phyloP scores from a whole-genome alignment of 2,797 vertebrate genomes.

The Meriones psammophilus region DNA sequence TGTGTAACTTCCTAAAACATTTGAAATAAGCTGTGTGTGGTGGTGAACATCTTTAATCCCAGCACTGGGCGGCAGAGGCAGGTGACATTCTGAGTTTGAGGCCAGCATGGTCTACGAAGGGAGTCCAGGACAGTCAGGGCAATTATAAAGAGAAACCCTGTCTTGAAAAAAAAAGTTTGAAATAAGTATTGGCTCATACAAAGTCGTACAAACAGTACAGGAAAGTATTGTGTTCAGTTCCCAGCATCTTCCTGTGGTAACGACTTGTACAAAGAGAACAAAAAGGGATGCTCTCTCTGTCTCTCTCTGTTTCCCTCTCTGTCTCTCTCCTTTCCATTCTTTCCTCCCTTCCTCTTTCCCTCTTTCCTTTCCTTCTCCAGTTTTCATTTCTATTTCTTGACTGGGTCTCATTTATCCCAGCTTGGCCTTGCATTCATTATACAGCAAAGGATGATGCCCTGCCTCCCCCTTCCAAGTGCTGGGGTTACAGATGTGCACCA shows the following conservation, averaged over 20 bases:
- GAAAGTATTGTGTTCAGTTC: background rate
- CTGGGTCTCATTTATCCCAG: background rate
- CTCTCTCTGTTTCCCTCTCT: too few relatives aligned
- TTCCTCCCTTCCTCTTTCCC: too few relatives aligned
- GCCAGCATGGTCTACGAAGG: too few relatives aligned
- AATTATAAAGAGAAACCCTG: too few relatives aligned
- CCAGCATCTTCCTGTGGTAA: background rate
- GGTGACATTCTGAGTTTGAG: too few relatives aligned
- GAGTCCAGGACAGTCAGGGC: too few relatives aligned
- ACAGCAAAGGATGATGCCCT: background rate
- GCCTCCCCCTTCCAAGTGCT: background rate
- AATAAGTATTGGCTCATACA: background rate
- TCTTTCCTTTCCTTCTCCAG: background rate
- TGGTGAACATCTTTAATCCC: too few relatives aligned
- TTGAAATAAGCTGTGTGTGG: background rate
- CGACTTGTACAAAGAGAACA: background rate
- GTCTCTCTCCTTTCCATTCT: background rate
- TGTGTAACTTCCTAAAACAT: background rate
- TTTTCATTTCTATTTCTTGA: background rate
- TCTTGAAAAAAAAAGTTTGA: background rate
- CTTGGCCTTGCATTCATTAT: background rate
- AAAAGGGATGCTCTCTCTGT: too few relatives aligned
- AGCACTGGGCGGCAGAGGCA: too few relatives aligned
- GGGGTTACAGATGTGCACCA: background rate
- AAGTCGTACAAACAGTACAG: background rate